Evolutionary conservation across 2,797 vertebrate genomes (phyloP).

Genomic region (Anabas testudineus): DNA sequence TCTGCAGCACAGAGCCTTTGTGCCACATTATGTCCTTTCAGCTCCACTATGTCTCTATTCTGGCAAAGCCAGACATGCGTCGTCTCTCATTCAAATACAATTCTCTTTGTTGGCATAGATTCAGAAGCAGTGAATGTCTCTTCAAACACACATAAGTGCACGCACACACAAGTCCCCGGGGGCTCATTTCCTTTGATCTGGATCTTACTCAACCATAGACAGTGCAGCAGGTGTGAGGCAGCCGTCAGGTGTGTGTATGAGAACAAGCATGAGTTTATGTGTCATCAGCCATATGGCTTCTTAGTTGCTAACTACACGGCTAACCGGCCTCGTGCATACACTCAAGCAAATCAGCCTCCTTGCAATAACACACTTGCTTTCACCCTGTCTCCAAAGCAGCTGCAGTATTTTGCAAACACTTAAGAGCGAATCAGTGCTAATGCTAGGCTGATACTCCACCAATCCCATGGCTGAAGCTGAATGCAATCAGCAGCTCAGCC

Average conservation of each 20-base stretch:
- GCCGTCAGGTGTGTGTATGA: constrained; percentile 83
- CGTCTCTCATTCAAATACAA: constrained; percentile 68
- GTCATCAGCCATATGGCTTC: constrained; percentile 78
- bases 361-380: constrained; percentile 51
- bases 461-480: constrained; percentile 49
- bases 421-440: constrained; percentile 65
- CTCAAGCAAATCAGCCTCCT: constrained; percentile 55
- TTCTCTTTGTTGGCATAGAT: constrained; percentile 66
- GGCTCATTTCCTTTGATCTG: constrained; percentile 76
- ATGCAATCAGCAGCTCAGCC: constrained; percentile 54
- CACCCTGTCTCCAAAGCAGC: constrained; percentile 70
- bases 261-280: constrained; percentile 53
- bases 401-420: constrained; percentile 60
- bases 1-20: constrained; percentile 19
- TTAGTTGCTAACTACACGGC: constrained; percentile 61
- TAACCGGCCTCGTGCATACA: constrained; percentile 56
- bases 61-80: constrained; percentile 65
- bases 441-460: constrained; percentile 44
- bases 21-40: constrained; percentile 36
- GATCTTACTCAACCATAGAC: constrained; percentile 70
- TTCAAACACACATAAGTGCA: constrained; percentile 59
- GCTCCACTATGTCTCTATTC: constrained; percentile 22
- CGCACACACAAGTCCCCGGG: constrained; percentile 54
- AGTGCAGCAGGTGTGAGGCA: constrained; percentile 88
- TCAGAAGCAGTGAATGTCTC: constrained; percentile 67